Evolutionary conservation across 2,797 vertebrate genomes (phyloP).

Genomic region (Eleutherodactylus coqui): DNA sequence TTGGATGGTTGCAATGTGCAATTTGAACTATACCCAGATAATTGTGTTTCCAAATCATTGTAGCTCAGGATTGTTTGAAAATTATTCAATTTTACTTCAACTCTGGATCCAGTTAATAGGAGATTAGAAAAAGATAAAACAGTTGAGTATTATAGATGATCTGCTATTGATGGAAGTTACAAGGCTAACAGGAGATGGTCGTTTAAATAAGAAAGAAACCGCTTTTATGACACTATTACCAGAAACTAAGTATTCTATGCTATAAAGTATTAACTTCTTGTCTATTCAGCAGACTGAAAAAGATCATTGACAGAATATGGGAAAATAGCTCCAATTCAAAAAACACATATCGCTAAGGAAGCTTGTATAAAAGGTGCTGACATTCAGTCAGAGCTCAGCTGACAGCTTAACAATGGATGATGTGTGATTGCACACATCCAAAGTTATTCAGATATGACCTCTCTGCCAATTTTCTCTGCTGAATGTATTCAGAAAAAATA

Average conservation of each 20-base stretch:
- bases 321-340: background rate
- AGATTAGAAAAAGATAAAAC: background rate
- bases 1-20: background rate
- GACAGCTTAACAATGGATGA: background rate
- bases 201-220: background rate
- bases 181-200: background rate
- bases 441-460: background rate
- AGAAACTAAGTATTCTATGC: background rate
- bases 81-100: conserved; percentile 20
- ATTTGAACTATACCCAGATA: conserved; percentile 17
- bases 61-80: background rate
- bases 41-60: conserved; percentile 11
- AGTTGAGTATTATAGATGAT: background rate
- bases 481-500: background rate
- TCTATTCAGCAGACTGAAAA: background rate
- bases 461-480: background rate
- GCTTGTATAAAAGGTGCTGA: background rate
- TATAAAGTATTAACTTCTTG: background rate
- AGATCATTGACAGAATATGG: background rate
- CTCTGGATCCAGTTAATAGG: background rate
- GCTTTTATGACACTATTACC: conserved; percentile 7
- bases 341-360: background rate
- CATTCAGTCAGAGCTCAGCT: background rate
- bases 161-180: background rate
- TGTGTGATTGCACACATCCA: background rate